Conservation (phyloP, 2,888 invertebrate species). For the Dolomedes plantarius region DNA sequence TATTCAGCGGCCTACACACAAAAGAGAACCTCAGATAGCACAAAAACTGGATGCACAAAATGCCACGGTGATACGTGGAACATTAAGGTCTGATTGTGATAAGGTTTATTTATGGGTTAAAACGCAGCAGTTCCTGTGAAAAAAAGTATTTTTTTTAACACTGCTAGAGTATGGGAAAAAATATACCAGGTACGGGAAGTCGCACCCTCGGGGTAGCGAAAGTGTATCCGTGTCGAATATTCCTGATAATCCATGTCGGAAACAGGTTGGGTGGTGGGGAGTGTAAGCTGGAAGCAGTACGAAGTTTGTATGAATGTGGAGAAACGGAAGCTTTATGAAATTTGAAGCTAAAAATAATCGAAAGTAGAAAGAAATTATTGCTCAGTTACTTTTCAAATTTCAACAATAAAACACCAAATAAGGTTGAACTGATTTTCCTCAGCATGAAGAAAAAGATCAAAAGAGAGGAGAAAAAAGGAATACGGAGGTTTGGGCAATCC, state of each 20-base stretch:
- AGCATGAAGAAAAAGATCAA: too few species aligned
- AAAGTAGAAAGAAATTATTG: too few species aligned
- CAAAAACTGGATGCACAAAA: not conserved
- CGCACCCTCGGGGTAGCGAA: not conserved
- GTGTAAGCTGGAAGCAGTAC: too few species aligned
- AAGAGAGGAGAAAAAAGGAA: too few species aligned
- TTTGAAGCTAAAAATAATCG: too few species aligned
- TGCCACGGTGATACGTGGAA: not conserved
- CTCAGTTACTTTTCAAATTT: too few species aligned
- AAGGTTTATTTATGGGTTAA: not conserved
- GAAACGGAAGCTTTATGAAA: too few species aligned
- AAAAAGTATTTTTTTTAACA: not conserved
- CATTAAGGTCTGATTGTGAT: not conserved
- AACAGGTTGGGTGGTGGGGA: too few species aligned
- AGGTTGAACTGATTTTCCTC: too few species aligned
- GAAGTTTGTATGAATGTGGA: too few species aligned
- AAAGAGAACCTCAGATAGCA: not conserved
- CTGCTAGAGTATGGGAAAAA: not conserved
- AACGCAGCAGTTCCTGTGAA: not conserved
- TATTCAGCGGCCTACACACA: not conserved
- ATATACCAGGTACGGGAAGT: not conserved
- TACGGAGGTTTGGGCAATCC: too few species aligned
- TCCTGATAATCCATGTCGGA: not conserved
- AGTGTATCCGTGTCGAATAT: not conserved
- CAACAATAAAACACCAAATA: too few species aligned